phyloP scores from a whole-genome alignment of 1,140 invertebrate species.

The Drosophila sulfurigaster region DNA sequence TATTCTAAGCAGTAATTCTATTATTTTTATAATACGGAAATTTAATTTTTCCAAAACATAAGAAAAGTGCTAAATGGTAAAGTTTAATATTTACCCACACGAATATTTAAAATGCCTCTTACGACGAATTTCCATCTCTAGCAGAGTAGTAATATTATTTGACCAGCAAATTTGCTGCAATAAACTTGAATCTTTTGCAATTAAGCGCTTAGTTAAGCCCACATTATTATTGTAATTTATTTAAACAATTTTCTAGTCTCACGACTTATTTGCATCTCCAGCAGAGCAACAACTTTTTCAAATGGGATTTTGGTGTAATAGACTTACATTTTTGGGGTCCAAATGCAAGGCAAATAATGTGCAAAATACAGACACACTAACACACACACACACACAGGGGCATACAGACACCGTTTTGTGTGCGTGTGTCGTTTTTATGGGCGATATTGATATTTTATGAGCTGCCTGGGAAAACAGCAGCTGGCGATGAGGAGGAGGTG shows the following conservation, averaged over 20 bases:
- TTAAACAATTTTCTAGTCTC: neutral
- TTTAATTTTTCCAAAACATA: too few relatives aligned
- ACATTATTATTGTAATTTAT: neutral
- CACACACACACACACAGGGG: too few relatives aligned
- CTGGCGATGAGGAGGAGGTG: neutral
- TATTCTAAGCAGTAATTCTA: too few relatives aligned
- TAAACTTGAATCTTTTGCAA: neutral
- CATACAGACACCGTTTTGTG: neutral
- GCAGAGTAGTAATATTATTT: neutral
- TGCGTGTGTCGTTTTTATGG: constrained; percentile 23
- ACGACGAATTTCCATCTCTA: neutral
- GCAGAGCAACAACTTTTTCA: neutral
- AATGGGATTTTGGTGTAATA: constrained; percentile 16
- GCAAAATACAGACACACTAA: neutral
- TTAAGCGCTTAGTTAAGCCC: neutral
- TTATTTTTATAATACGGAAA: too few relatives aligned
- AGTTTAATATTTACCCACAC: neutral
- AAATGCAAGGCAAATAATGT: constrained; percentile 15
- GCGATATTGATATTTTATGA: constrained; percentile 45
- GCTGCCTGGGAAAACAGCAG: constrained; percentile 20
- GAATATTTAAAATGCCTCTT: neutral
- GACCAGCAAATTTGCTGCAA: neutral
- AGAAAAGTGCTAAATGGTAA: too few relatives aligned
- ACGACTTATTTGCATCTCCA: neutral
- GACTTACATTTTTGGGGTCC: constrained; percentile 12